Percentiles rank a stretch among this genome's conserved stretches.
These are phyloP conservation scores for Diloba caeruleocephala DNA, from an alignment of 2,888 invertebrate genomes.

Conservation along the genomic window DNA sequence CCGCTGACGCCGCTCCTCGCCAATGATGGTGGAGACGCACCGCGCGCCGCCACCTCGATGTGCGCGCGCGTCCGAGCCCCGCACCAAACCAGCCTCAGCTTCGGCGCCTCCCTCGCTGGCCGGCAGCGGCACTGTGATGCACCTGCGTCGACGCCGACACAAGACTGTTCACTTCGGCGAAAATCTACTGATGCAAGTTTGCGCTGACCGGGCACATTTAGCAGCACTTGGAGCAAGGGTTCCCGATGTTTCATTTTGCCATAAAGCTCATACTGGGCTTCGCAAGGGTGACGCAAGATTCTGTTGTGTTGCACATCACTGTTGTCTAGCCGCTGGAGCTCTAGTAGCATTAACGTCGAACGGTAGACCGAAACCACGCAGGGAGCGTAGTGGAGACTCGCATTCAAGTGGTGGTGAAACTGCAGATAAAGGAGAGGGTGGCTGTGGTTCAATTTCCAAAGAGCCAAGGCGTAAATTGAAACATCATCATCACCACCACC, in stretches of 20 bases:
- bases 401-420: constrained; percentile 86
- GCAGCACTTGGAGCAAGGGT: constrained; percentile 85
- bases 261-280: constrained; percentile 82
- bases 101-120: constrained; percentile 89
- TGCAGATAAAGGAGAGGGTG: constrained; percentile 77
- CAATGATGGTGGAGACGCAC: constrained; percentile 88
- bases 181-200: constrained; percentile 92
- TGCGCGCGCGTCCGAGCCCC: constrained; percentile 82
- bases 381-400: constrained; percentile 83
- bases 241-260: constrained; percentile 85
- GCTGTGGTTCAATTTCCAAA: constrained; percentile 64
- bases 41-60: constrained; percentile 84
- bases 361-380: constrained; percentile 76
- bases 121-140: constrained; percentile 87
- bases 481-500: constrained; percentile 83
- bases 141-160: constrained; percentile 92
- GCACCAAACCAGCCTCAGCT: constrained; percentile 85
- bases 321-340: constrained; percentile 83
- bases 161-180: constrained; percentile 94
- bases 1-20: constrained; percentile 86
- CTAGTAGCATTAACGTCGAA: constrained; percentile 77
- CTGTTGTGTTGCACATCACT: constrained; percentile 87
- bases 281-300: constrained; percentile 81
- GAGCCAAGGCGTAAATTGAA: constrained; percentile 76
- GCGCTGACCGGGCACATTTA: constrained; percentile 91